Evolutionary conservation across 2,113 vertebrate species (phyloP).

Genomic region (Prolemur simus): DNA sequence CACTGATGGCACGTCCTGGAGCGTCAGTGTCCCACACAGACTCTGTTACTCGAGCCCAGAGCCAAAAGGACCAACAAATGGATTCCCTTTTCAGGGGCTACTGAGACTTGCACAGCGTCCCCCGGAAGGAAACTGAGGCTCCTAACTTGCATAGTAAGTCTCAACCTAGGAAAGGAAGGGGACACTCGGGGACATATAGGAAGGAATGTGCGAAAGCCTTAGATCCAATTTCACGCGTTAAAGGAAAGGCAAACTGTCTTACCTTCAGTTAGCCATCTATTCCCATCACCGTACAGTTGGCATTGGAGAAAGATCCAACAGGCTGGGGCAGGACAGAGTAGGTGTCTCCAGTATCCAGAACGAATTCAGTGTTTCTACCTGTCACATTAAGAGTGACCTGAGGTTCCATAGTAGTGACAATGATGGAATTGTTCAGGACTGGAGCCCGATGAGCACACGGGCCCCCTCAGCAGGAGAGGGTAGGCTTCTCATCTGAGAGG

Average conservation of each 20-base stretch:
- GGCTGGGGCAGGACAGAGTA: neutral
- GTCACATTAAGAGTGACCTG: neutral
- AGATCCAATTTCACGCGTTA: neutral
- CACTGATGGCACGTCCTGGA: neutral
- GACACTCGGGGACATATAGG: neutral
- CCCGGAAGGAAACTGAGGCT: no score
- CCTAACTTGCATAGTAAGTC: neutral
- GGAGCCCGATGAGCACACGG: neutral
- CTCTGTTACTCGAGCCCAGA: neutral
- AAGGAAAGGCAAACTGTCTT: neutral
- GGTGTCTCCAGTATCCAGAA: neutral
- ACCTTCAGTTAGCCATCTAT: neutral
- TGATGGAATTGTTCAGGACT: neutral
- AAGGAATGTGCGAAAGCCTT: neutral
- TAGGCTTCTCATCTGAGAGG: neutral
- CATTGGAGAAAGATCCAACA: neutral
- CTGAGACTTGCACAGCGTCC: no score
- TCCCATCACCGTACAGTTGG: neutral
- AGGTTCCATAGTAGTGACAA: neutral
- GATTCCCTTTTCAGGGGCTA: neutral
- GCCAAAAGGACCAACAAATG: no score
- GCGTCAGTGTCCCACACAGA: neutral
- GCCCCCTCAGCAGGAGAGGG: neutral
- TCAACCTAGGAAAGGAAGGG: neutral
- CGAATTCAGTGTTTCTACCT: neutral